Conservation (phyloP, 2,113 vertebrate genomes). For the Phocoena phocoena region DNA sequence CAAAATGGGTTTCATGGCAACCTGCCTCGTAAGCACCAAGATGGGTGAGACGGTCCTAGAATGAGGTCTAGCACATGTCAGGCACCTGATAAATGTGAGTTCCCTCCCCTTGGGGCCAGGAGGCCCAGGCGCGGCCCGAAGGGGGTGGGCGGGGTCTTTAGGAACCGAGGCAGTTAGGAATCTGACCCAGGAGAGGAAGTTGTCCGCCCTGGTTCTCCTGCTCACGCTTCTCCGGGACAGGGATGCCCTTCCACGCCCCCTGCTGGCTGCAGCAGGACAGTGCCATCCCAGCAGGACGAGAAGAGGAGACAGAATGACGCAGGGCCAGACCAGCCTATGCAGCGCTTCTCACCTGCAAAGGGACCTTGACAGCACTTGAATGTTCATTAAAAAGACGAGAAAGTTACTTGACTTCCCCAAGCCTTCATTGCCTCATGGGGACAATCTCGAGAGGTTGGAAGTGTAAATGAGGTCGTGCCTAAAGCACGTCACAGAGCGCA, state of each 20-base stretch:
- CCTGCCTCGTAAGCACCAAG: too few species aligned
- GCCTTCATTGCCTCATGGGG: not conserved
- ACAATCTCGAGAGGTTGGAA: not conserved
- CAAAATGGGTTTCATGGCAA: not conserved
- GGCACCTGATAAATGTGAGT: fast-evolving
- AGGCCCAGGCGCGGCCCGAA: not conserved
- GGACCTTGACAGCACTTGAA: not conserved
- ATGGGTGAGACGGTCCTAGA: fast-evolving
- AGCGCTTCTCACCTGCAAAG: not conserved
- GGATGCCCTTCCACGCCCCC: not conserved
- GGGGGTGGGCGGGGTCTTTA: not conserved
- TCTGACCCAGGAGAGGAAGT: fast-evolving
- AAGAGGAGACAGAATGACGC: not conserved
- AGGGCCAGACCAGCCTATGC: fast-evolving
- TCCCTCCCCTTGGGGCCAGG: fast-evolving
- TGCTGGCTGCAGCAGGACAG: not conserved
- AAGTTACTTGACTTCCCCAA: too few species aligned
- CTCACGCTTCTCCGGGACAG: fast-evolving
- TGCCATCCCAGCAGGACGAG: not conserved
- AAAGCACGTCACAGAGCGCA: fast-evolving
- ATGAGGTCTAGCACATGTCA: fast-evolving
- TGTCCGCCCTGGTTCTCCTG: not conserved
- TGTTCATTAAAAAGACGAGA: too few species aligned
- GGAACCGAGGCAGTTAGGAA: not conserved
- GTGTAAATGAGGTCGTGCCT: too few species aligned